Percentiles rank a stretch among this genome's conserved stretches.
Evolutionary conservation across 1,140 invertebrate species (phyloP).

Genomic region (Lethocerus indicus): DNA sequence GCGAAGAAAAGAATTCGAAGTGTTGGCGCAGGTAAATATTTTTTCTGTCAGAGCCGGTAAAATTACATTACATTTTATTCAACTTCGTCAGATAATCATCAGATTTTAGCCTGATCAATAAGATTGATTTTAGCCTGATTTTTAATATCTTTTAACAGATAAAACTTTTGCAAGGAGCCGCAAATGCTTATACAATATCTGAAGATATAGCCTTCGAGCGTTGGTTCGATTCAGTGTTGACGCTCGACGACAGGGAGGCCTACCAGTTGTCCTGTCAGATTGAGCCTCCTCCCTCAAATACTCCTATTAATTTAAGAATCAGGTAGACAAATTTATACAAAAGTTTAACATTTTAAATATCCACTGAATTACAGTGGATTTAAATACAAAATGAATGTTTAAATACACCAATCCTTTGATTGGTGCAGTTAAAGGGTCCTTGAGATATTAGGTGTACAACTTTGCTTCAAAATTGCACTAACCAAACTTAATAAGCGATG

Average conservation of each 20-base stretch:
- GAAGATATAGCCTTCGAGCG: constrained; percentile 69
- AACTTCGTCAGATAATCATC: not conserved
- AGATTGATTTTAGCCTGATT: not conserved
- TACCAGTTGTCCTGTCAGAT: constrained; percentile 83
- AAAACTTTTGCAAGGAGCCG: constrained; percentile 89
- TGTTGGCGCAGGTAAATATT: constrained; percentile 58
- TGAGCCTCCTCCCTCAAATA: constrained; percentile 41
- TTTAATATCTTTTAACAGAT: constrained; percentile 35
- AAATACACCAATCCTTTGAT: too few species aligned
- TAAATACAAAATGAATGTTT: too few species aligned
- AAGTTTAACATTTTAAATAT: too few species aligned
- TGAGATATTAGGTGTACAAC: too few species aligned
- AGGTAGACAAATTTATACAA: too few species aligned
- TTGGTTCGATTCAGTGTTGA: constrained; percentile 82
- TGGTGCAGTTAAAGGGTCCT: too few species aligned
- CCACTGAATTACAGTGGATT: too few species aligned
- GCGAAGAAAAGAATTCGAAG: constrained; percentile 94
- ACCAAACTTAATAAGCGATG: too few species aligned
- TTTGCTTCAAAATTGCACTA: too few species aligned
- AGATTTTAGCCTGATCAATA: not conserved
- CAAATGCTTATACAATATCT: constrained; percentile 83
- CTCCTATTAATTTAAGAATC: constrained; percentile 9
- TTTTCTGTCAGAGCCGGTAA: not conserved
- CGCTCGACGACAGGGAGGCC: constrained; percentile 79
- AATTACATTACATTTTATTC: not conserved